phyloP scores from a whole-genome alignment of 1,140 invertebrate genomes.

The Nylanderia fulva region DNA sequence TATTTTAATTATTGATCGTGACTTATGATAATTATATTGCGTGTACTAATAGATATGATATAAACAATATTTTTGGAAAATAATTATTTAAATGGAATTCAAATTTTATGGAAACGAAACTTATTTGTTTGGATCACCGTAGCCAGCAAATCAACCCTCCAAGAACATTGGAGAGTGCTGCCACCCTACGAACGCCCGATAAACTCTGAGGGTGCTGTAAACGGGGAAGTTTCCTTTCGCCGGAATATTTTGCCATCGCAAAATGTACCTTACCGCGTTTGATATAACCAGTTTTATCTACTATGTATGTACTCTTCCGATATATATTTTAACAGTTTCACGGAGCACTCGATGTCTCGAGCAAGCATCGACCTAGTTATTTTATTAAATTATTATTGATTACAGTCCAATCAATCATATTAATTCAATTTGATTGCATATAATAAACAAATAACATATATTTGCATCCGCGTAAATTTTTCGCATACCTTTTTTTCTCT shows the following conservation, averaged over 20 bases:
- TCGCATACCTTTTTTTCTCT: neutral
- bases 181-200: conserved; percentile 77
- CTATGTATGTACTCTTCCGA: conserved; percentile 51
- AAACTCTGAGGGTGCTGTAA: conserved; percentile 71
- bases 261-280: conserved; percentile 57
- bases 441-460: neutral
- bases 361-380: neutral
- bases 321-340: conserved; percentile 45
- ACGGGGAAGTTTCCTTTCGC: conserved; percentile 62
- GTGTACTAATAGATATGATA: neutral
- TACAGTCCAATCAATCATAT: neutral
- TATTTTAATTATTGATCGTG: neutral
- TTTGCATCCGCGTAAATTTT: neutral
- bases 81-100: neutral
- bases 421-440: neutral
- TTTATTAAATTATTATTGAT: conserved; percentile 36
- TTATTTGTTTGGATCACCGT: conserved; percentile 46
- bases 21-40: neutral
- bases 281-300: conserved; percentile 60
- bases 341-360: neutral
- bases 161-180: conserved; percentile 79
- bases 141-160: neutral
- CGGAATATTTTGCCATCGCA: conserved; percentile 59
- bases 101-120: neutral
- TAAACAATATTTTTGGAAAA: neutral